Evolutionary conservation across 2,888 invertebrate species (phyloP).

Genomic region (Pheosia tremula): DNA sequence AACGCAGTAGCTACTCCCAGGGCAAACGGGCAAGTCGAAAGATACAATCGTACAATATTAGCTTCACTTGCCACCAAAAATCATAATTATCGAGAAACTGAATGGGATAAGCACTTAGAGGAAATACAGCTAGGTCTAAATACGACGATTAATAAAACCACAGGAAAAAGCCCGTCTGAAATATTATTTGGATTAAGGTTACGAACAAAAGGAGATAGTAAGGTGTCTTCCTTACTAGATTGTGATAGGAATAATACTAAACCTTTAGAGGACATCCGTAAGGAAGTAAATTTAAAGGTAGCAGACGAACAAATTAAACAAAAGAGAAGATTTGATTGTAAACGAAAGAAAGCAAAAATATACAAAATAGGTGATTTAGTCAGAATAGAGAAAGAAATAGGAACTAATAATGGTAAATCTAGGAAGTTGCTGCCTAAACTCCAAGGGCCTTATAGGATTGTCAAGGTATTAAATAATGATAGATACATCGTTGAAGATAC

Average conservation of each 20-base stretch:
- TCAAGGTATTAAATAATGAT: background rate
- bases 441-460: background rate
- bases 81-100: background rate
- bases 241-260: too few species aligned
- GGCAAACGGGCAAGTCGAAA: slow-evolving; percentile 13
- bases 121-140: too few species aligned
- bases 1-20: slow-evolving; percentile 17
- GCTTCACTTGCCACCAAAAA: background rate
- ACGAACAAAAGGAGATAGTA: too few species aligned
- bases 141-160: too few species aligned
- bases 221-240: too few species aligned
- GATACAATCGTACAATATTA: slow-evolving; percentile 7
- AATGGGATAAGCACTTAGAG: too few species aligned
- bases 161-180: too few species aligned
- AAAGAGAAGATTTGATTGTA: background rate
- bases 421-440: background rate
- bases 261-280: too few species aligned
- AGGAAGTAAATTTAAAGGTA: too few species aligned
- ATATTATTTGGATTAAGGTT: too few species aligned
- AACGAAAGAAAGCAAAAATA: too few species aligned
- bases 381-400: background rate
- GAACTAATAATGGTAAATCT: background rate
- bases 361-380: slow-evolving; percentile 3
- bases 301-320: background rate
- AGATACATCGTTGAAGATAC: background rate